Percentiles rank a stretch among this genome's conserved stretches.
Evolutionary conservation across 2,797 vertebrate genomes (phyloP).

Genomic region (Cottoperca gobio): DNA sequence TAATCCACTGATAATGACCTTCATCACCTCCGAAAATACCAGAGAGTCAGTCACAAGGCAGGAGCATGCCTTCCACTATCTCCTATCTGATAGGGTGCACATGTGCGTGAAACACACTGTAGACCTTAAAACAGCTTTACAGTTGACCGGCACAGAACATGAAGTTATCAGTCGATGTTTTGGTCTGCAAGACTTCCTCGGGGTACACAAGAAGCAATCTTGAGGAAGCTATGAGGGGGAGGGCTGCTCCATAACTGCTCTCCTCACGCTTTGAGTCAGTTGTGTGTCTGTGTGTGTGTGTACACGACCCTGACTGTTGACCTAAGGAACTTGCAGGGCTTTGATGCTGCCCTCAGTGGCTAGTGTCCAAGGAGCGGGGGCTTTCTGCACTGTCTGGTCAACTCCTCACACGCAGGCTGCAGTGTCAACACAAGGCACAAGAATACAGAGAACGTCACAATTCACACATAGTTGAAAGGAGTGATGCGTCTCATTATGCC

Average conservation of each 20-base stretch:
- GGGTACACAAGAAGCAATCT: conserved; percentile 50
- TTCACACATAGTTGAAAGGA: conserved; percentile 78
- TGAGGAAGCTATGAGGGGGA: conserved; percentile 48
- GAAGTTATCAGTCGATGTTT: conserved; percentile 47
- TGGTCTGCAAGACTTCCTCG: conserved; percentile 50
- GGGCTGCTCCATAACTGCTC: conserved; percentile 21
- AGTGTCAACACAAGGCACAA: conserved; percentile 72
- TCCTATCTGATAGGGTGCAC: conserved; percentile 36
- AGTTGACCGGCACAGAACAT: conserved; percentile 18
- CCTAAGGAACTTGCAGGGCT: conserved; percentile 59
- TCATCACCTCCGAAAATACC: conserved; percentile 70
- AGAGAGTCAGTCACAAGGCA: conserved; percentile 68
- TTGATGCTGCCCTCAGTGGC: conserved; percentile 68
- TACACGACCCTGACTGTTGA: conserved; percentile 65
- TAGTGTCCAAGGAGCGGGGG: conserved; percentile 54
- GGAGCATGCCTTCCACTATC: conserved; percentile 39
- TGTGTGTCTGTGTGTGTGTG: conserved; percentile 27
- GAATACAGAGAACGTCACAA: conserved; percentile 76
- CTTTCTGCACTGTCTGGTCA: conserved; percentile 61
- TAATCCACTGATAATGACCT: conserved; percentile 71
- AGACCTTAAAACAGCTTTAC: conserved; percentile 14
- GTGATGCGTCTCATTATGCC: conserved; percentile 81
- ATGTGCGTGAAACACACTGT: conserved; percentile 34
- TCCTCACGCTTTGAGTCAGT: conserved; percentile 46
- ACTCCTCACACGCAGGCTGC: conserved; percentile 59